Conservation (phyloP, 2,888 invertebrate species). For the Lordiphosa fenestrarum region DNA sequence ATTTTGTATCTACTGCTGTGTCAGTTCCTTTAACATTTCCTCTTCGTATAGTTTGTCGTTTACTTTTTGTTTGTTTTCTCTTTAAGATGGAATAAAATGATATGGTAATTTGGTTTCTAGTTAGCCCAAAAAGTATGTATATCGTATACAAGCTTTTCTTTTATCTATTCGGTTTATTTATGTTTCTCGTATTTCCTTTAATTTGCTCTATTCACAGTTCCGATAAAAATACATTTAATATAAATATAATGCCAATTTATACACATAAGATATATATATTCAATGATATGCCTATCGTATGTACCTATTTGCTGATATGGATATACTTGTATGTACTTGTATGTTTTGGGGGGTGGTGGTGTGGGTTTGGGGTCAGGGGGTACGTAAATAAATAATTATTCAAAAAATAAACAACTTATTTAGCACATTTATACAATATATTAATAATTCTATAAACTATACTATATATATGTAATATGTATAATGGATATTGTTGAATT, state of each 20-base stretch:
- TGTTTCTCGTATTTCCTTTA: slow-evolving; percentile 41
- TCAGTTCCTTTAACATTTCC: slow-evolving; percentile 15
- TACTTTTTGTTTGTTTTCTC: slow-evolving; percentile 12
- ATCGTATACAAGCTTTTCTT: slow-evolving; percentile 76
- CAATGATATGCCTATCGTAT: slow-evolving; percentile 25
- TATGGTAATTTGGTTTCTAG: slow-evolving; percentile 17
- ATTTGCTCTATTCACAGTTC: slow-evolving; percentile 72
- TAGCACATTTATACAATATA: slow-evolving; percentile 32
- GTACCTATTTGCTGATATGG: slow-evolving; percentile 1
- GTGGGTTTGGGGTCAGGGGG: slow-evolving; percentile 23
- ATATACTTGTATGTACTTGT: slow-evolving; percentile 5
- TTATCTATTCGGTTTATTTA: slow-evolving; percentile 29
- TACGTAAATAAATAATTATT: slow-evolving; percentile 34
- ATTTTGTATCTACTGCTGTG: slow-evolving; percentile 26
- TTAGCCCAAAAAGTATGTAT: slow-evolving; percentile 31
- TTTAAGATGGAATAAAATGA: slow-evolving; percentile 13
- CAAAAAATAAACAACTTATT: slow-evolving; percentile 39
- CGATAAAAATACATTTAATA: slow-evolving; percentile 40
- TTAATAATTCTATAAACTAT: slow-evolving; percentile 24
- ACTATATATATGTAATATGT: slow-evolving; percentile 23
- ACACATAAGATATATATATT: slow-evolving; percentile 35
- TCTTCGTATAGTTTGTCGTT: slow-evolving; percentile 28
- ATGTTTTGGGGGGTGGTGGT: slow-evolving; percentile 1
- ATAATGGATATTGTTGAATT: slow-evolving; percentile 39
- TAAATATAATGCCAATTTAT: slow-evolving; percentile 23